Evolutionary conservation across 2,113 vertebrate species (phyloP).

Genomic region (Synodontis membranacea): DNA sequence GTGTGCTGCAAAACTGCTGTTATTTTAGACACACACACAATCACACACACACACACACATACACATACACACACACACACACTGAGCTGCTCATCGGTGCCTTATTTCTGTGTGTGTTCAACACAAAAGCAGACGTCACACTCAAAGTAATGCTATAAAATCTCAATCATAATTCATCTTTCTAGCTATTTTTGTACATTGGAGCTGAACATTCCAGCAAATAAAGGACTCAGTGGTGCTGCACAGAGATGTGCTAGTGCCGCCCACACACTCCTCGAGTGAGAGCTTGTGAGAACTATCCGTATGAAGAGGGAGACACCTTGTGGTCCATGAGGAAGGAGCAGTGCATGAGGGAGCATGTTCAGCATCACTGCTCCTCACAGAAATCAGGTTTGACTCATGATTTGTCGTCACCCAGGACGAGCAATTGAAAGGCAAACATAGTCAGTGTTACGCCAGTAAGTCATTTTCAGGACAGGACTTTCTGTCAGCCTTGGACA

Average conservation of each 20-base stretch:
- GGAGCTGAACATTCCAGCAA: slow-evolving; percentile 24
- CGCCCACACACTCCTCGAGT: slow-evolving; percentile 22
- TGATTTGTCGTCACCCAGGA: neutral
- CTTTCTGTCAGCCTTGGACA: neutral
- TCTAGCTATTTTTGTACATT: neutral
- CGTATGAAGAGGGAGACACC: slow-evolving; percentile 32
- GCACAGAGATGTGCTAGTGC: slow-evolving; percentile 25
- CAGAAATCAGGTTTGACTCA: neutral
- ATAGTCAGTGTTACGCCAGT: neutral
- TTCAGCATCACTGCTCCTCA: neutral
- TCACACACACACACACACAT: slow-evolving; percentile 11
- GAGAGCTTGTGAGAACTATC: slow-evolving; percentile 1
- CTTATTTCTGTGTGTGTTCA: neutral
- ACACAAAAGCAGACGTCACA: neutral
- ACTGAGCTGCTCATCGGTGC: neutral
- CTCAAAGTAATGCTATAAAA: neutral
- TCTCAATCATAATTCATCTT: neutral
- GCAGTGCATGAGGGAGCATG: neutral
- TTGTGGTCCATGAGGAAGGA: slow-evolving; percentile 24
- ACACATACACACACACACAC: slow-evolving; percentile 13
- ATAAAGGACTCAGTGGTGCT: neutral
- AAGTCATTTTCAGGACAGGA: neutral
- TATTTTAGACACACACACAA: neutral
- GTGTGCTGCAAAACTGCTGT: slow-evolving; percentile 14
- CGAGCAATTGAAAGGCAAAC: neutral